Conservation (phyloP, 2,113 vertebrate species). For the Rhinichthys klamathensis region DNA sequence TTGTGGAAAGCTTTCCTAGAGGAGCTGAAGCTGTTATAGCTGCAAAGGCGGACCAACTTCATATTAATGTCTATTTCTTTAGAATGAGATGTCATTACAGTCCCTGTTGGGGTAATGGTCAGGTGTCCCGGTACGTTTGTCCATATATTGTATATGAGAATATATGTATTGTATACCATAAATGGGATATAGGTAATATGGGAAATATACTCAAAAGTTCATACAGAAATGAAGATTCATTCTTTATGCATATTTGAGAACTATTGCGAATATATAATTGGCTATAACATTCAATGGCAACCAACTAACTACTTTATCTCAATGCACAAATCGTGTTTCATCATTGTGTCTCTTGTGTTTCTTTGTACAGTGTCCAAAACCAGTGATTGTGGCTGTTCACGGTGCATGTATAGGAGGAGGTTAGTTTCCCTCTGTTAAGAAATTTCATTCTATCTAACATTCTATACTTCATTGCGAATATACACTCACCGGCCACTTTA, state of each 20-base stretch:
- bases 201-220: neutral
- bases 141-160: too few species aligned
- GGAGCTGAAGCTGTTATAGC: too few species aligned
- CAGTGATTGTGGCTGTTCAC: conserved; percentile 83
- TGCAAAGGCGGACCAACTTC: too few species aligned
- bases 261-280: neutral
- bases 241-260: too few species aligned
- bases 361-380: conserved; percentile 84
- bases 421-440: conserved; percentile 59
- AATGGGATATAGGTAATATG: neutral
- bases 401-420: conserved; percentile 86
- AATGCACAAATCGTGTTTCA: neutral
- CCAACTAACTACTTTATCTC: neutral
- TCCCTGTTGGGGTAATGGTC: too few species aligned
- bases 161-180: too few species aligned
- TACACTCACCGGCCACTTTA: too few species aligned
- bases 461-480: neutral
- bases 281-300: neutral
- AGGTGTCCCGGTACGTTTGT: too few species aligned
- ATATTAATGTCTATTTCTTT: too few species aligned
- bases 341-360: neutral
- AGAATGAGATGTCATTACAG: too few species aligned
- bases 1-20: too few species aligned
- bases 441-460: neutral
- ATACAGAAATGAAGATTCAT: too few species aligned